A percentile compares a stretch with the other conserved stretches of the same genome.
Conservation (phyloP, 1,140 invertebrate species). For the Drosophila ohnishii region DNA sequence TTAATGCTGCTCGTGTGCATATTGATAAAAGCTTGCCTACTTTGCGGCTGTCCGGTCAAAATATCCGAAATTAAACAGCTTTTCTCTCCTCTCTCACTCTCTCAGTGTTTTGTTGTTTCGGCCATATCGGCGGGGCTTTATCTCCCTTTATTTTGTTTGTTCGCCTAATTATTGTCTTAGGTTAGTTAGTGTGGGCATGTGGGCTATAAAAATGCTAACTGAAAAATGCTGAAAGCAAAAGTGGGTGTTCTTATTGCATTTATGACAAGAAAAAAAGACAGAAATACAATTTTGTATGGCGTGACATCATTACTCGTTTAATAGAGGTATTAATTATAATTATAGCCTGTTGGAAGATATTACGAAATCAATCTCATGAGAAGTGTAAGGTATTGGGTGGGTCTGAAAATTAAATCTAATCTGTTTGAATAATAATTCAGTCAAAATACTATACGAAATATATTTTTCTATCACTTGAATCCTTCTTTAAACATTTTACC, state of each 20-base stretch:
- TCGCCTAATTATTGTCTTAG: constrained; percentile 79
- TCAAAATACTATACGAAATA: neutral
- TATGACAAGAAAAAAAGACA: neutral
- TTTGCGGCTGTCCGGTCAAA: constrained; percentile 40
- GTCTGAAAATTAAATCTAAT: neutral
- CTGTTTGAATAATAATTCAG: neutral
- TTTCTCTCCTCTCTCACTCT: neutral
- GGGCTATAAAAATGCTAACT: constrained; percentile 53
- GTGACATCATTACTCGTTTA: constrained; percentile 10
- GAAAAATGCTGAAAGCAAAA: constrained; percentile 71
- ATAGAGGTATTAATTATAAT: constrained; percentile 6
- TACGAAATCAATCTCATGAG: neutral
- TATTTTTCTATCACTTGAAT: neutral
- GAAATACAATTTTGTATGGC: constrained; percentile 8
- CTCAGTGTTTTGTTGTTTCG: constrained; percentile 7
- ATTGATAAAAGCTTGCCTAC: constrained; percentile 40
- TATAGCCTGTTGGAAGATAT: neutral
- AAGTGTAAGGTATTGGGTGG: neutral
- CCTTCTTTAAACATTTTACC: constrained; percentile 1
- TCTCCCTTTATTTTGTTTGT: constrained; percentile 42
- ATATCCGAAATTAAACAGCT: constrained; percentile 2
- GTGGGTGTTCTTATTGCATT: constrained; percentile 44
- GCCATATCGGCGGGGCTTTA: constrained; percentile 9
- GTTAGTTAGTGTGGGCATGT: constrained; percentile 74
- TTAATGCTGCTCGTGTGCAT: constrained; percentile 31